Evolutionary conservation across 2,113 vertebrate genomes (phyloP).

Genomic region (Myiagra hebetior): DNA sequence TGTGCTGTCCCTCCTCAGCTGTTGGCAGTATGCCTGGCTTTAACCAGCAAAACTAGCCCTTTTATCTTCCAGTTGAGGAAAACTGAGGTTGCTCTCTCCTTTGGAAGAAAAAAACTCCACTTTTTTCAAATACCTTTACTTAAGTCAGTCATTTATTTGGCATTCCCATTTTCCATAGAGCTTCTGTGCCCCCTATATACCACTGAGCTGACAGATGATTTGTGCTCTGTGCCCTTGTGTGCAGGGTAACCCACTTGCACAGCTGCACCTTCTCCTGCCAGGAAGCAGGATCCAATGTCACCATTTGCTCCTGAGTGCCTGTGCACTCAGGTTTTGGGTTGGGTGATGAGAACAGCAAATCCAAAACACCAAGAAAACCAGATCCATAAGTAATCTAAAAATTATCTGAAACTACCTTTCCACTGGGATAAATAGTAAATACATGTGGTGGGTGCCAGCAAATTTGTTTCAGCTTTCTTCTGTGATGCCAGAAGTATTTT

Average conservation of each 20-base stretch:
- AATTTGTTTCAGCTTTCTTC: neutral
- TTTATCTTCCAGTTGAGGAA: neutral
- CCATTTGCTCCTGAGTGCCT: neutral
- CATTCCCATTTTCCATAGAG: neutral
- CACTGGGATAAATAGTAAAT: neutral
- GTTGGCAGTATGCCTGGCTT: neutral
- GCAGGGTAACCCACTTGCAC: fast-evolving
- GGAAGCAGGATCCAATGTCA: neutral
- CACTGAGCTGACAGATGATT: neutral
- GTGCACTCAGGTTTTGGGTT: neutral
- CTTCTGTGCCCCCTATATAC: neutral
- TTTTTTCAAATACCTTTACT: neutral
- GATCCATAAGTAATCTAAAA: neutral
- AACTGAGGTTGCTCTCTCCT: neutral
- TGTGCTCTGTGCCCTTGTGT: neutral
- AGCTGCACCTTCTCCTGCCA: neutral
- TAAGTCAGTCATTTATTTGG: neutral
- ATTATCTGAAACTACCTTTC: neutral
- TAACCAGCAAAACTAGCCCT: neutral
- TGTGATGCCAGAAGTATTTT: neutral
- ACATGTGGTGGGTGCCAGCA: neutral
- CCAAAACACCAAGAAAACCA: neutral
- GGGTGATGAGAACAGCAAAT: neutral
- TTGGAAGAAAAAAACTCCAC: neutral
- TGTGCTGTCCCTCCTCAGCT: neutral